These are phyloP conservation scores for Pygmarrhopalites habei DNA, from an alignment of 1,140 invertebrate genomes.

Conservation along the genomic window DNA sequence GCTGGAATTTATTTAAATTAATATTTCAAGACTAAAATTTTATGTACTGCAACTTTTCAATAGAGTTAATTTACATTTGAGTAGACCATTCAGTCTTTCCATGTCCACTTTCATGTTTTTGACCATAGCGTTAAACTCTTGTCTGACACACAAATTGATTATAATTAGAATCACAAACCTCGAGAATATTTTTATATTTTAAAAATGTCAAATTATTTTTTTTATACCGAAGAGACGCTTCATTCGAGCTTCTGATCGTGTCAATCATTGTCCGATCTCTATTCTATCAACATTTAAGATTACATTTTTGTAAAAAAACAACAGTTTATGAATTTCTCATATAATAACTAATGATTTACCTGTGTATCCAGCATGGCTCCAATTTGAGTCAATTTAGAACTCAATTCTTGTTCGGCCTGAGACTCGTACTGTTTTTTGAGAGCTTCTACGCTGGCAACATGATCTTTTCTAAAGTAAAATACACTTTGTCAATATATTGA, in stretches of 20 bases:
- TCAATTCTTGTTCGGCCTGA: neutral
- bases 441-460: neutral
- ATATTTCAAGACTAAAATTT: too few species aligned
- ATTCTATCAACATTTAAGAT: neutral
- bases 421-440: neutral
- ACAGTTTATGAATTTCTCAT: neutral
- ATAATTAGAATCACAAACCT: too few species aligned
- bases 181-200: too few species aligned
- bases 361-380: neutral
- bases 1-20: too few species aligned
- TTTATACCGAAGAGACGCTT: neutral
- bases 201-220: too few species aligned
- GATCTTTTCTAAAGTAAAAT: conserved; percentile 4
- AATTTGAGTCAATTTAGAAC: neutral
- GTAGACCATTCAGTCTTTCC: neutral
- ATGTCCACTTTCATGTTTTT: conserved; percentile 8
- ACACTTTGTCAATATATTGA: too few species aligned
- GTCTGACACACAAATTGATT: too few species aligned
- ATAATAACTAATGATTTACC: neutral
- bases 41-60: too few species aligned
- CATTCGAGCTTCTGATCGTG: neutral
- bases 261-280: neutral
- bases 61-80: neutral
- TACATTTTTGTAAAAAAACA: neutral
- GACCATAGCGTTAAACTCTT: conserved; percentile 1